Conservation (phyloP, 1,140 invertebrate species). For the Platyura marginata region DNA sequence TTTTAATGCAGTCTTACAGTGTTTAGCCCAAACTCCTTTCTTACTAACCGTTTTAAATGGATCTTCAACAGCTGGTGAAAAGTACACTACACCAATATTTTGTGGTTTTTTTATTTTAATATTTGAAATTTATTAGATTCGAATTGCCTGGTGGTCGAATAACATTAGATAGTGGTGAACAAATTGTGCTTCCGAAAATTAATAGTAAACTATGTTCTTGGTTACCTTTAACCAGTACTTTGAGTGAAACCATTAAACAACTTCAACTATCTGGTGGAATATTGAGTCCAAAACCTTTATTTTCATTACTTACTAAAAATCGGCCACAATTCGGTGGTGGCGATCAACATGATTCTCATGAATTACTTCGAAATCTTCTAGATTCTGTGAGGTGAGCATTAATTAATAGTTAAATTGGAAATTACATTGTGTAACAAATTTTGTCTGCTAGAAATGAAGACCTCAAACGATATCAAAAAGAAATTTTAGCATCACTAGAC, state of each 20-base stretch:
- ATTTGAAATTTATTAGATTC: too few relatives aligned
- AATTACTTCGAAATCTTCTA: slow-evolving; percentile 73
- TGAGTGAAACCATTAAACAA: slow-evolving; percentile 49
- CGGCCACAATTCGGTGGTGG: slow-evolving; percentile 75
- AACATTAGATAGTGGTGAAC: too few relatives aligned
- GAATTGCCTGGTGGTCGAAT: too few relatives aligned
- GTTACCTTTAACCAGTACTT: slow-evolving; percentile 43
- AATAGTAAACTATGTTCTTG: too few relatives aligned
- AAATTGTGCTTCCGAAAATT: too few relatives aligned
- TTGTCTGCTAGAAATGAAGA: slow-evolving; percentile 45
- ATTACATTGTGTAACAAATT: too few relatives aligned
- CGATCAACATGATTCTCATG: slow-evolving; percentile 93
- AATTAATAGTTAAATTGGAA: too few relatives aligned
- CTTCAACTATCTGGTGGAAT: slow-evolving; percentile 39
- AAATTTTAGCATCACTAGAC: too few relatives aligned
- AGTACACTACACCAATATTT: too few relatives aligned
- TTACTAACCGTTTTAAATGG: slow-evolving; percentile 50
- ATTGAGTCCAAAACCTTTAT: slow-evolving; percentile 50
- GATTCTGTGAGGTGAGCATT: slow-evolving; percentile 74
- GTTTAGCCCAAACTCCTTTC: slow-evolving; percentile 69
- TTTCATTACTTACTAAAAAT: slow-evolving; percentile 54
- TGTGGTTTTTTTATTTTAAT: too few relatives aligned
- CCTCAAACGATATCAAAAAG: slow-evolving; percentile 51
- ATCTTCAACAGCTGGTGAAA: slow-evolving; percentile 43
- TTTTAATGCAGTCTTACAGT: slow-evolving; percentile 90